A percentile compares a stretch with the other conserved stretches of the same genome.
These are phyloP conservation scores for Melanotaenia pygmaea DNA, from an alignment of 2,797 vertebrate species.

Conservation along the genomic window DNA sequence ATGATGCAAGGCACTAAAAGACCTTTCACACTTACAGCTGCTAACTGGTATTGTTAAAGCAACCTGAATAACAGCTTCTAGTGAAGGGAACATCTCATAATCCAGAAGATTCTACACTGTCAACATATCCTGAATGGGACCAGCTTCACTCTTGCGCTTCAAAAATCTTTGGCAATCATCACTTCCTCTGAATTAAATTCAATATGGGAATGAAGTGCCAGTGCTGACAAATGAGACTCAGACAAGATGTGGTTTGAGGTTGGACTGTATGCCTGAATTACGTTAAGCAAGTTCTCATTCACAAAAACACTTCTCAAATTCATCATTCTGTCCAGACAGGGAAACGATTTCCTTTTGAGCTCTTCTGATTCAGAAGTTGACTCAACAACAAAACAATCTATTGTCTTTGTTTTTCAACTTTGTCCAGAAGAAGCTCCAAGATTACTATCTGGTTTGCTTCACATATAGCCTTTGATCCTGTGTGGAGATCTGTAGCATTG, in stretches of 20 bases:
- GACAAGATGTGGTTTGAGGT: slow-evolving; percentile 7
- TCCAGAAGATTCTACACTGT: too few species aligned
- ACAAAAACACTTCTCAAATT: not conserved
- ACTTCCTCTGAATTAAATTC: not conserved
- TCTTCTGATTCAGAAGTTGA: not conserved
- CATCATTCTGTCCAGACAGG: slow-evolving; percentile 1
- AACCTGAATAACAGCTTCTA: too few species aligned
- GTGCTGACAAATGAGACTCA: not conserved
- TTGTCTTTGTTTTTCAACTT: not conserved
- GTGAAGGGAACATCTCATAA: too few species aligned
- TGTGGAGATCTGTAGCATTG: not conserved
- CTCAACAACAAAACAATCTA: slow-evolving; percentile 7
- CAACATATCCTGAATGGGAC: too few species aligned
- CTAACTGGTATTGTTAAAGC: too few species aligned
- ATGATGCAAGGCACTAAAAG: too few species aligned
- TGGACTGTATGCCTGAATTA: not conserved
- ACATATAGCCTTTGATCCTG: not conserved
- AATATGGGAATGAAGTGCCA: not conserved
- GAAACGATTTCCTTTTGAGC: not conserved
- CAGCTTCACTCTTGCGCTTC: too few species aligned
- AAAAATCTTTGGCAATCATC: too few species aligned
- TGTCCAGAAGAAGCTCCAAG: not conserved
- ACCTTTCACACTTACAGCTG: too few species aligned
- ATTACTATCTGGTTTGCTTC: slow-evolving; percentile 1
- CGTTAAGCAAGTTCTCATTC: slow-evolving; percentile 6